Conservation (phyloP, 2,797 vertebrate genomes). For the Myripristis jacobus region DNA sequence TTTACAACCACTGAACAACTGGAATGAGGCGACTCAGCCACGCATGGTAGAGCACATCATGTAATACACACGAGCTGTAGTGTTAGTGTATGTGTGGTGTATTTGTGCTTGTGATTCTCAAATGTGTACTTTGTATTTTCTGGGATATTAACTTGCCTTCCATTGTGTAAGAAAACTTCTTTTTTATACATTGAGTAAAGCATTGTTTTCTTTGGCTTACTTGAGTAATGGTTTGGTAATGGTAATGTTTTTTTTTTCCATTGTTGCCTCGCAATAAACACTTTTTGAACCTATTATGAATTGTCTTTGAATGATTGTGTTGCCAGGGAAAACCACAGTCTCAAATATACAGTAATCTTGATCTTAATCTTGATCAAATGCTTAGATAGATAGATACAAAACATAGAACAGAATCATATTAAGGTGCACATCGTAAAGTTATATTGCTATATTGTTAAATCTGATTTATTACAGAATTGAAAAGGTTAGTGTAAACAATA, state of each 20-base stretch:
- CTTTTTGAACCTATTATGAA: slow-evolving; percentile 47
- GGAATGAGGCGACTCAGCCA: slow-evolving; percentile 33
- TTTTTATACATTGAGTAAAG: slow-evolving; percentile 68
- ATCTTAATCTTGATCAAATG: no score
- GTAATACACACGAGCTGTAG: slow-evolving; percentile 49
- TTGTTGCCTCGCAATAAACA: slow-evolving; percentile 78
- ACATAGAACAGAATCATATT: no score
- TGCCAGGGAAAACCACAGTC: background rate
- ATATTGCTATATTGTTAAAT: no score
- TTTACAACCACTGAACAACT: slow-evolving; percentile 54
- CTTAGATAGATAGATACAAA: no score
- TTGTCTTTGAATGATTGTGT: slow-evolving; percentile 2
- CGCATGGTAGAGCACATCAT: slow-evolving; percentile 47
- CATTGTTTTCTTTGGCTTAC: slow-evolving; percentile 47
- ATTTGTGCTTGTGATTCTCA: slow-evolving; percentile 55
- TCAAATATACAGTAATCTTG: background rate
- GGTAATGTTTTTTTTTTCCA: slow-evolving; percentile 48
- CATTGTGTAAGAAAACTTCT: slow-evolving; percentile 30
- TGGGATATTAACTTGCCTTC: slow-evolving; percentile 56
- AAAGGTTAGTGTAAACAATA: no score
- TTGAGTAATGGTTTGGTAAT: slow-evolving; percentile 49
- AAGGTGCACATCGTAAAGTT: no score
- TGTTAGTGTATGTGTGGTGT: slow-evolving; percentile 54
- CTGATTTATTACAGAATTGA: no score
- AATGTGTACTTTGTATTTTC: slow-evolving; percentile 44